A percentile compares a stretch with the other conserved stretches of the same genome.
Conservation (phyloP, 2,888 invertebrate species). For the Isoperla grammatica region DNA sequence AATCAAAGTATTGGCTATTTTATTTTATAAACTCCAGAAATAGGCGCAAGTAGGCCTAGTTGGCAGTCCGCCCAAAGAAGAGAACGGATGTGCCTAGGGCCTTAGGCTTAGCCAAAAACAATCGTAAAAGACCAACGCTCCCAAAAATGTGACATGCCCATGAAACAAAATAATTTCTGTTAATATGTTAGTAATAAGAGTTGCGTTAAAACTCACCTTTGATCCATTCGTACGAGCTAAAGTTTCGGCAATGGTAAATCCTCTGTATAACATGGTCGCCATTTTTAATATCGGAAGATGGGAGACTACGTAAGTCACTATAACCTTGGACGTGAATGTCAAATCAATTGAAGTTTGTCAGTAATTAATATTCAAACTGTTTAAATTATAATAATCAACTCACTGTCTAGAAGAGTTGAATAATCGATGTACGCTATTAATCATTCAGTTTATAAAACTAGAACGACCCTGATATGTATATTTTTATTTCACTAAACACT, state of each 20-base stretch:
- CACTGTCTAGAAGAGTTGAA: no score
- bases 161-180: neutral
- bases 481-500: no score
- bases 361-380: no score
- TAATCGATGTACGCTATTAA: no score
- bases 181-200: neutral
- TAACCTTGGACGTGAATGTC: no score
- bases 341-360: no score
- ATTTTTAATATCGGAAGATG: conserved; percentile 47
- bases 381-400: no score
- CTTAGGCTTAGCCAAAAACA: no score
- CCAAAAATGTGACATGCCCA: neutral
- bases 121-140: neutral
- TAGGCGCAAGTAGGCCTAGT: no score
- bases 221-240: conserved; percentile 61
- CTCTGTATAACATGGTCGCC: conserved; percentile 74
- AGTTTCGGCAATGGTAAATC: conserved; percentile 63
- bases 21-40: conserved; percentile 4
- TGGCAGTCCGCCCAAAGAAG: conserved; percentile 12
- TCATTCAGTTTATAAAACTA: no score
- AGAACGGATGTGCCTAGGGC: neutral
- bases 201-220: conserved; percentile 54
- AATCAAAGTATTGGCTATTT: neutral
- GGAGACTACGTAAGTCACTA: no score
- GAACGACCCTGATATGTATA: no score